Base-by-base conservation (phyloP, 1,140 invertebrate genomes). In the Drosophila biarmipes region DNA sequence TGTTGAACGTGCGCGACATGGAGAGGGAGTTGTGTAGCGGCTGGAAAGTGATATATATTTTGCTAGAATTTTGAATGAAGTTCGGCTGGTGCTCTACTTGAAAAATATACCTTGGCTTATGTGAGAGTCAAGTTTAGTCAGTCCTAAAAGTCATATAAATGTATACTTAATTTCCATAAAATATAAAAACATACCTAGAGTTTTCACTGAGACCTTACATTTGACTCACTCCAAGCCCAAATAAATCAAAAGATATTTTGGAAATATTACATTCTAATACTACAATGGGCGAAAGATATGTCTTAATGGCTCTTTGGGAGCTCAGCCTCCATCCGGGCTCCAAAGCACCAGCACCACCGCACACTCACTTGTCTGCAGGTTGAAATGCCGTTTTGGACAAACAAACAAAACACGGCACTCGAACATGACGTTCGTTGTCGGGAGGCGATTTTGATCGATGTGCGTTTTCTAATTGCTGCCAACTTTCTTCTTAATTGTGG, bases 401-500 rank as follows among this genome's bases (percentile, higher is more conserved):
- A 43, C 21, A 19, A 58, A 51, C 40, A 35, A 59, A 80, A 66
- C 51, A 29, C 24, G 46, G 52, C 27, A 63, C 58, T 51, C 42
- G 53, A 38, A 34, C 43, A 64, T 79, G 64, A 79, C 80, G 64
- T 82, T 53, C 31, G 56, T 49, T 71, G 55, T 61, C 42, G 61
- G 59, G 29, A 64, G 76, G 58, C 67, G 57, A 77, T 64, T 82
- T 74, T 87, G 84, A 87, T 87, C 82, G 84, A 87, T 87, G 82
- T 55, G 82, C 80, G 82, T 87, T 87, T 87, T 87, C 82, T 87
- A 86, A 86, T 86, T 87, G 81, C 79, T 73, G 78, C 82, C 71
- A 87, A 87, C 82, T 87, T 87, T 87, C 82, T 87, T 87, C 82
- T 82, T 87, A 87, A 87, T 86, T 82, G 81, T 87, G 84, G 81